Evolutionary conservation across 37 sponge, comb jelly and placozoan species (phyloP).

Genomic region (Aphrocallistes beatrix): DNA sequence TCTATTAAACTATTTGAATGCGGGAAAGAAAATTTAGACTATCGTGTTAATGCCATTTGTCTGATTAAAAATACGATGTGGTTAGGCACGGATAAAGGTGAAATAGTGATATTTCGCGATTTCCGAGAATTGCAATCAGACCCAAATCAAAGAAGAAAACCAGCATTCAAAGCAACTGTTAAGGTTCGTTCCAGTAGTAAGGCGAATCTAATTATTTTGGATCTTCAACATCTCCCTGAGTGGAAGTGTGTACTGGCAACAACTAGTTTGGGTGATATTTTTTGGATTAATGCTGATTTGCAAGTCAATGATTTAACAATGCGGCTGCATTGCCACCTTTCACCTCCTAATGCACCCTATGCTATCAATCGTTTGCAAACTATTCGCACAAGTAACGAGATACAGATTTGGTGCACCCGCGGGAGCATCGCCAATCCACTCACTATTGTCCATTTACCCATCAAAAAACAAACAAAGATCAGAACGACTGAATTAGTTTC

Average conservation of each 20-base stretch:
- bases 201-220: not conserved
- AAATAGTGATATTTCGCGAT: not conserved
- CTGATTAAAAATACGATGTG: not conserved
- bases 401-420: slow-evolving; percentile 2
- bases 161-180: not conserved
- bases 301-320: not conserved
- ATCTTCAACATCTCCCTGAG: not conserved
- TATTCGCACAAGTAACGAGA: not conserved
- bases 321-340: not conserved
- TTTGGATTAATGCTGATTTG: not conserved
- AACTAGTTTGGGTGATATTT: slow-evolving; percentile 1
- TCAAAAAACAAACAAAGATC: not conserved
- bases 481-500: not conserved
- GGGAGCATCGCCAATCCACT: not conserved
- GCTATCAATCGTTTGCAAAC: not conserved
- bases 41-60: not conserved
- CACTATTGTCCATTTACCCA: not conserved
- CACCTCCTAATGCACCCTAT: not conserved
- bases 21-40: not conserved
- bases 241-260: not conserved
- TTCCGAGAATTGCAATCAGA: not conserved
- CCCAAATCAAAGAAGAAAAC: not conserved
- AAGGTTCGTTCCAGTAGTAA: not conserved
- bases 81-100: slow-evolving; percentile 17
- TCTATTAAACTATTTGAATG: not conserved